Conservation (phyloP, 2,888 invertebrate genomes). For the Diaperis boleti region DNA sequence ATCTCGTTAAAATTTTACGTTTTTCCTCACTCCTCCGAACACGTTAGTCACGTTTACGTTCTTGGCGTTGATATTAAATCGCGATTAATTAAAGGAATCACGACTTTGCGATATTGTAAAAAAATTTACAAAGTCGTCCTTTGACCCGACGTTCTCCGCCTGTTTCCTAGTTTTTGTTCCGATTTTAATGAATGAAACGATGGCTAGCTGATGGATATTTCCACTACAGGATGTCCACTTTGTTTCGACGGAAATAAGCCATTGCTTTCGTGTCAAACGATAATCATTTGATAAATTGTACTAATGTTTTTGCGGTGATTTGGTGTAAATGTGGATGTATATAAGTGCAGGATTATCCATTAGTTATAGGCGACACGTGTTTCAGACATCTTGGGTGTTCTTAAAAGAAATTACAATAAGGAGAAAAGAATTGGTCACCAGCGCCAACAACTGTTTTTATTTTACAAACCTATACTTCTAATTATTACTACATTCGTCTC, state of each 20-base stretch:
- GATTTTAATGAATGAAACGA: conserved; percentile 3
- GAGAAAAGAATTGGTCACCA: too few relatives aligned
- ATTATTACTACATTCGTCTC: too few relatives aligned
- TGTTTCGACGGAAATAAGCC: conserved; percentile 1
- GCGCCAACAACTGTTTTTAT: too few relatives aligned
- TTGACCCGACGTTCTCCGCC: neutral
- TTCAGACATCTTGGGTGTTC: too few relatives aligned
- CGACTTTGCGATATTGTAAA: neutral
- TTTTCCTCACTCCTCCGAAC: neutral
- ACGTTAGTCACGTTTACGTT: neutral
- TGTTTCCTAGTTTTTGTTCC: too few relatives aligned
- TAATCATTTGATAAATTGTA: neutral
- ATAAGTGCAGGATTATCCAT: too few relatives aligned
- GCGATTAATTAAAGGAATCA: neutral
- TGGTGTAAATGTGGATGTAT: too few relatives aligned
- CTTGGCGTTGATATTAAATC: neutral
- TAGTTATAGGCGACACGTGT: too few relatives aligned
- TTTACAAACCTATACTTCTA: too few relatives aligned
- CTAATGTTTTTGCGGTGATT: too few relatives aligned
- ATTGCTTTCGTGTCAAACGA: neutral
- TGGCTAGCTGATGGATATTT: neutral
- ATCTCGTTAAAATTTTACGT: neutral
- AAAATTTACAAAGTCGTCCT: neutral
- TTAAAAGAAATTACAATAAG: too few relatives aligned
- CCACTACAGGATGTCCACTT: conserved; percentile 1